phyloP scores from a whole-genome alignment of 1,140 invertebrate species.

The Drosophila orosa region DNA sequence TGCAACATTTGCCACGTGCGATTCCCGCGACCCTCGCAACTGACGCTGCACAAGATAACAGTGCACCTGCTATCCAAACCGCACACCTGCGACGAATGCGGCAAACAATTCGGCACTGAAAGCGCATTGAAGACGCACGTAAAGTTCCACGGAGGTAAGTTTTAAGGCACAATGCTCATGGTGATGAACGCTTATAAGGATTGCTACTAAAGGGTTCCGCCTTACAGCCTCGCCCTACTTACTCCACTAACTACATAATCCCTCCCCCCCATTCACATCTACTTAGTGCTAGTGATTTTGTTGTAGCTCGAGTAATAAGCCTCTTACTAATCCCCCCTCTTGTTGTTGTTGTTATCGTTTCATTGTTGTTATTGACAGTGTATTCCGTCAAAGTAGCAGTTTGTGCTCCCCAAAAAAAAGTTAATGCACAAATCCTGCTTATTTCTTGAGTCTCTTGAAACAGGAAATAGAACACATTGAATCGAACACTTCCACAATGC shows the following conservation, averaged over 20 bases:
- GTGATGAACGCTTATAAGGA: conserved; percentile 58
- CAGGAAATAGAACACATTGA: neutral
- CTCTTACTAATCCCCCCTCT: conserved; percentile 20
- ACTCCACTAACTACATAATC: conserved; percentile 18
- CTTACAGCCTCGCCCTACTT: conserved; percentile 33
- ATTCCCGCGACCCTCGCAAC: conserved; percentile 74
- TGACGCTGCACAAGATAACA: conserved; percentile 77
- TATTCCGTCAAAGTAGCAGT: conserved; percentile 38
- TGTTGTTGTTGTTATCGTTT: conserved; percentile 5
- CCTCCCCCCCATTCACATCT: conserved; percentile 12
- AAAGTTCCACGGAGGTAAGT: conserved; percentile 84
- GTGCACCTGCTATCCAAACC: conserved; percentile 77
- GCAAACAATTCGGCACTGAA: conserved; percentile 82
- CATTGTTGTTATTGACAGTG: conserved; percentile 60
- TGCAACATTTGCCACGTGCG: conserved; percentile 75
- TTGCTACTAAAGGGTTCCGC: conserved; percentile 31
- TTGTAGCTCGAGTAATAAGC: conserved; percentile 15
- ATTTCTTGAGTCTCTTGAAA: conserved; percentile 4
- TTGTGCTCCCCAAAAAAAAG: conserved; percentile 47
- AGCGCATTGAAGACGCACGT: conserved; percentile 83
- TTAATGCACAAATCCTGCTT: conserved; percentile 32
- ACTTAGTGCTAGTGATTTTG: conserved; percentile 1
- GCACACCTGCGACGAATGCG: conserved; percentile 76
- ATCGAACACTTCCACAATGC: neutral
- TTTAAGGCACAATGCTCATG: conserved; percentile 36